Base-by-base conservation (phyloP, 2,113 vertebrate genomes). In the Cromileptes altivelis region DNA sequence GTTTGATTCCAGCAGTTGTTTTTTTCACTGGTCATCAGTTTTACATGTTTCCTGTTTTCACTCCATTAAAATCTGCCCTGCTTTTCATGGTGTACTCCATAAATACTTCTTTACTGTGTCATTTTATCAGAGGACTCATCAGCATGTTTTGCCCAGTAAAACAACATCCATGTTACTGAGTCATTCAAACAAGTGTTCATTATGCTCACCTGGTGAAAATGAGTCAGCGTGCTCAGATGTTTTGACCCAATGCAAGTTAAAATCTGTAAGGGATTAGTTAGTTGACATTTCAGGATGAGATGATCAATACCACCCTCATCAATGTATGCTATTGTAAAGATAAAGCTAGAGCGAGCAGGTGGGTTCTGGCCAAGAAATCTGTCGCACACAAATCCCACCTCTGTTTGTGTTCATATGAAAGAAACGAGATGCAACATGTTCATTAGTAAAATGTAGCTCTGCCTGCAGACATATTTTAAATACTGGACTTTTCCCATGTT, bases 1-100 rank as follows among this genome's bases (percentile, higher is more conserved):
- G 8, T 74, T 70, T 40, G n/a, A 71, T 71, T 18, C 33, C 40
- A 67, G 58, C 33, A 1, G 6, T 37, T 37, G 33, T 37, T 37
- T 14, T 11, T 78, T 81, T 72, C 47, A 57, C 56, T 21, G 61
- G 33, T 47, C 85, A 87, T 75, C 69, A 80, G 86, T 57, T 75
- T 56, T 37, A 63, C 69, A 56, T 56, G n/a, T 61, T 65, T 65
- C 19, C 75, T 75, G 45, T 75, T 62, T 49, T 76, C 49, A 49
- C 70, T 70, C 33, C 25, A 69, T 84, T 81, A 75, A 81, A 70
- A 23, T 27, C 6, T 14, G 12, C 6, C 12, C 2, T 18, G 3
- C 30, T n/a, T 58, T 63, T 74, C 70, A 57, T 47, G 52, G 45
- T 33, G 1, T 8, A 6, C 33, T 19, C 53, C 4, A 30, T 72